Evolutionary conservation across 1,140 invertebrate genomes (phyloP).

Genomic region (Asobara japonica): DNA sequence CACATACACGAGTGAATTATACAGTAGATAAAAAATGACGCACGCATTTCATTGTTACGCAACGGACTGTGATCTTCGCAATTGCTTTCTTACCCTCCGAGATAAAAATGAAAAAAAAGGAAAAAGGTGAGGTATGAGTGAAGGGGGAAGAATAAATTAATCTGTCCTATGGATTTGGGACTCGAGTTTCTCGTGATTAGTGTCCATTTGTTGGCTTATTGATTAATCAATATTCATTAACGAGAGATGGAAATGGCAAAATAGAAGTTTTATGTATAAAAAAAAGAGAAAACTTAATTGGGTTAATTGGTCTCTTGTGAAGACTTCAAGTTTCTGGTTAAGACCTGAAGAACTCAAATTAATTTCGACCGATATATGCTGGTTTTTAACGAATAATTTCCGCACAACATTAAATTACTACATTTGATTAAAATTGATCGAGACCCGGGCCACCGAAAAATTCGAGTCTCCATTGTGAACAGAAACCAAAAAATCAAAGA

Average conservation of each 20-base stretch:
- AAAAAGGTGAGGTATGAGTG: background rate
- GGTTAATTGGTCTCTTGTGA: too few relatives aligned
- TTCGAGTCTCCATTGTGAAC: background rate
- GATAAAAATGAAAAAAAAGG: conserved; percentile 32
- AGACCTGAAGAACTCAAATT: too few relatives aligned
- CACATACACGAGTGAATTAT: background rate
- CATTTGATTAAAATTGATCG: too few relatives aligned
- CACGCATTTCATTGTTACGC: conserved; percentile 44
- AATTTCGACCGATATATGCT: too few relatives aligned
- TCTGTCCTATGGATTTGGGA: background rate
- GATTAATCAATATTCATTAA: too few relatives aligned
- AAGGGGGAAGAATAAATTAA: conserved; percentile 12
- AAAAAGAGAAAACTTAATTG: too few relatives aligned
- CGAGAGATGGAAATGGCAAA: too few relatives aligned
- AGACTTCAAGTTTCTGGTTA: too few relatives aligned
- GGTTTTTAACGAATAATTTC: too few relatives aligned
- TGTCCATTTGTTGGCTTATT: background rate
- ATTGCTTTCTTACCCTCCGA: conserved; percentile 53
- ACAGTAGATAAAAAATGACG: conserved; percentile 6
- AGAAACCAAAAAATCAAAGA: background rate
- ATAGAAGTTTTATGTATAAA: too few relatives aligned
- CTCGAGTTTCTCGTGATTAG: conserved; percentile 7
- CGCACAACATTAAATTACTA: too few relatives aligned
- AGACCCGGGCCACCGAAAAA: too few relatives aligned
- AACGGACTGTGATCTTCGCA: conserved; percentile 60